Percentiles rank a stretch among this genome's conserved stretches.
Evolutionary conservation across 1,140 invertebrate genomes (phyloP).

Genomic region (Pachypsylla venusta): DNA sequence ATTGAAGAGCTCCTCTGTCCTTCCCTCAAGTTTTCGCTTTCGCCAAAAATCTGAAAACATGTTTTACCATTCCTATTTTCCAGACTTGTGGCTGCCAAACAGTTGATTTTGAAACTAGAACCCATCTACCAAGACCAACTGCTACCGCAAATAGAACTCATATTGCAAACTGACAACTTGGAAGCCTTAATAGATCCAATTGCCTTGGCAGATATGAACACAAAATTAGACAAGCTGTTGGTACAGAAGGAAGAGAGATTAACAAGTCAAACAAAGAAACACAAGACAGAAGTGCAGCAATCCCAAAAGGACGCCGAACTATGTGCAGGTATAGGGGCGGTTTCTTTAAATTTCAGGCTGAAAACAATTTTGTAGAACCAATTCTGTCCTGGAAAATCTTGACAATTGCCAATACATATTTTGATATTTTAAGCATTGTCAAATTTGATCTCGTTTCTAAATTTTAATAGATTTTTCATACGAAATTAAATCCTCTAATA

Average conservation of each 20-base stretch:
- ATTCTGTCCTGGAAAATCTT: background rate
- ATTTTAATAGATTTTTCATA: slow-evolving; percentile 18
- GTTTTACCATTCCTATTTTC: no score
- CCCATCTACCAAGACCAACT: slow-evolving; percentile 4
- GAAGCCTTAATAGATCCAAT: background rate
- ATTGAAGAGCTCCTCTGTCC: no score
- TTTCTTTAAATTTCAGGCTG: slow-evolving; percentile 17
- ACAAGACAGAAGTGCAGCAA: no score
- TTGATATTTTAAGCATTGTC: slow-evolving; percentile 10
- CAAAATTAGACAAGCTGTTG: no score
- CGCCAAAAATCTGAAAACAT: no score
- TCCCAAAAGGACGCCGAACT: no score
- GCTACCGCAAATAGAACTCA: background rate
- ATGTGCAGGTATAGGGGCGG: no score
- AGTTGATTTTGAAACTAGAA: background rate
- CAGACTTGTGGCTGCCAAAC: background rate
- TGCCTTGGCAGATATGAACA: no score
- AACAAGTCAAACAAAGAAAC: no score
- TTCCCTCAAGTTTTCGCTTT: no score
- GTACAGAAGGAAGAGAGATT: no score
- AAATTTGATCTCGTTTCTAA: slow-evolving; percentile 26
- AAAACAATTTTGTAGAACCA: background rate
- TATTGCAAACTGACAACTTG: background rate
- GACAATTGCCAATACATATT: slow-evolving; percentile 15
- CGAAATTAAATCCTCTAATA: background rate